phyloP scores from a whole-genome alignment of 2,797 vertebrate species.

The Urophycis tenuis region DNA sequence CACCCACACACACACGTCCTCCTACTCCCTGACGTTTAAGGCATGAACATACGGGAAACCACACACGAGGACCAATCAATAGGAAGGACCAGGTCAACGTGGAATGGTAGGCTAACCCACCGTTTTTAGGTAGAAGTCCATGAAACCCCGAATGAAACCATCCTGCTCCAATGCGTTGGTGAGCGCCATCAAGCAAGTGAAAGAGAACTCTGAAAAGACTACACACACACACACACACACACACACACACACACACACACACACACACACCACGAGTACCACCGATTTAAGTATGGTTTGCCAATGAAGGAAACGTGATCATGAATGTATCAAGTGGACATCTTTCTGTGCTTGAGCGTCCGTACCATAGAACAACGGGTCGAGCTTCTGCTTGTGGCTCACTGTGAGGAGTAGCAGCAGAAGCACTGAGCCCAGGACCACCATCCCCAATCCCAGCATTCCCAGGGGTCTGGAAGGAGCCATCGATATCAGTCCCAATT shows the following conservation, averaged over 20 bases:
- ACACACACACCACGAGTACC: background rate
- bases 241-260: slow-evolving; percentile 20
- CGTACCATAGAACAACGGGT: slow-evolving; percentile 81
- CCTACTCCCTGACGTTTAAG: background rate
- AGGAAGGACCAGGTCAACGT: background rate
- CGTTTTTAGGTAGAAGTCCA: slow-evolving; percentile 79
- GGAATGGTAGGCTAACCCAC: slow-evolving; percentile 41
- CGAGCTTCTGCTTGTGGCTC: slow-evolving; percentile 56
- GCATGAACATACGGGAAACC: background rate
- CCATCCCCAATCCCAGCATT: slow-evolving; percentile 56
- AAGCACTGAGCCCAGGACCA: slow-evolving; percentile 57
- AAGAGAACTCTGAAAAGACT: slow-evolving; percentile 82
- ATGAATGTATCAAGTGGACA: slow-evolving; percentile 22
- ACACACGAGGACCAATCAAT: background rate
- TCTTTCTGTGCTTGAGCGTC: slow-evolving; percentile 1
- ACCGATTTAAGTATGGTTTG: background rate
- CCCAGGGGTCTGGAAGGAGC: slow-evolving; percentile 51
- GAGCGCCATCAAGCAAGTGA: slow-evolving; percentile 74
- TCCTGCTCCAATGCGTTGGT: slow-evolving; percentile 84
- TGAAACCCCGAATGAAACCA: slow-evolving; percentile 75
- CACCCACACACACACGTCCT: background rate
- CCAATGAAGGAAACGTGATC: background rate
- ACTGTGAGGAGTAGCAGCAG: slow-evolving; percentile 58
- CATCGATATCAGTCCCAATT: slow-evolving; percentile 1
- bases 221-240: slow-evolving; percentile 25